Percentiles rank a stretch among this genome's conserved stretches.
These are phyloP conservation scores for Nymphalis io DNA, from an alignment of 1,140 invertebrate species.

Conservation along the genomic window DNA sequence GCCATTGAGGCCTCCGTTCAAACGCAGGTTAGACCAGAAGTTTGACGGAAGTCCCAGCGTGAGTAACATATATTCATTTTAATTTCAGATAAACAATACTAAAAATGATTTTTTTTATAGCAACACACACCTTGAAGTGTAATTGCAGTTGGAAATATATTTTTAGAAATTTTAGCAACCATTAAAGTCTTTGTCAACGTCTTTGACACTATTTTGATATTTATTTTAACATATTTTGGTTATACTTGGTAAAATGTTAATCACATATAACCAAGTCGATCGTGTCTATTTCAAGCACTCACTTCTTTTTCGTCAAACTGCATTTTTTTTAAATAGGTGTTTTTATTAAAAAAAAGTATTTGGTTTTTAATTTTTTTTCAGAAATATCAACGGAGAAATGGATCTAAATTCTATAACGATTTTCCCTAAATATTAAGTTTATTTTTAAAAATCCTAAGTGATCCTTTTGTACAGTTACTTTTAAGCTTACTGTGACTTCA, in stretches of 20 bases:
- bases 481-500: slow-evolving; percentile 8
- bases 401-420: slow-evolving; percentile 1
- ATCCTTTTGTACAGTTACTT: slow-evolving; percentile 9
- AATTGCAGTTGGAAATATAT: too few relatives aligned
- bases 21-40: slow-evolving; percentile 8
- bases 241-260: too few relatives aligned
- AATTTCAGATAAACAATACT: neutral
- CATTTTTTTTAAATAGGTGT: too few relatives aligned
- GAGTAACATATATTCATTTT: slow-evolving; percentile 6
- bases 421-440: neutral
- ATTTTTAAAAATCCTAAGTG: slow-evolving; percentile 6
- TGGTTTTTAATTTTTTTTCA: slow-evolving; percentile 19
- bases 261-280: too few relatives aligned
- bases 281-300: too few relatives aligned
- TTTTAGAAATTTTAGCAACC: too few relatives aligned
- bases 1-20: slow-evolving; percentile 11
- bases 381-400: slow-evolving; percentile 23
- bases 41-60: slow-evolving; percentile 7
- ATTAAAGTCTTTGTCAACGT: too few relatives aligned
- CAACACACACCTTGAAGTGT: too few relatives aligned
- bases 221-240: too few relatives aligned
- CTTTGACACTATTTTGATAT: too few relatives aligned
- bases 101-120: too few relatives aligned
- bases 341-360: neutral
- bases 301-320: too few relatives aligned